These are phyloP conservation scores for Donacobius atricapilla DNA, from an alignment of 2,113 vertebrate genomes.

Conservation along the genomic window DNA sequence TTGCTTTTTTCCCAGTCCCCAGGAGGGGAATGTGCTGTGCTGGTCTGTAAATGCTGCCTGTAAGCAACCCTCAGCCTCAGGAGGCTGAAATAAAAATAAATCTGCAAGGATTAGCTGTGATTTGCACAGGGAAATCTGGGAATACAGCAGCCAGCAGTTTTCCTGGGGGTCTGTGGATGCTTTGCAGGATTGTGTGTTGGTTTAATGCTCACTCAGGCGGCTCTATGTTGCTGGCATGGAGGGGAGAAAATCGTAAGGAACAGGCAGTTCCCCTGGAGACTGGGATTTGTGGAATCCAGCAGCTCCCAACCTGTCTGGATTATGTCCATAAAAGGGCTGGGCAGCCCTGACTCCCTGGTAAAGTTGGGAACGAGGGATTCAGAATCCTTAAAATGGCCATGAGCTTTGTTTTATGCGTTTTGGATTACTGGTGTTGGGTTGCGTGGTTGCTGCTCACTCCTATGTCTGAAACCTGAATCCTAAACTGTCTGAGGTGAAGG, in stretches of 20 bases:
- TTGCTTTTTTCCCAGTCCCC: neutral
- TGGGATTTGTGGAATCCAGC: neutral
- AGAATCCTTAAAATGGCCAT: neutral
- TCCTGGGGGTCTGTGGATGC: neutral
- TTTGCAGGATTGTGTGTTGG: neutral
- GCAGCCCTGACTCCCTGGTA: neutral
- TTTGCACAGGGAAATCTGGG: neutral
- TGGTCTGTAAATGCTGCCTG: neutral
- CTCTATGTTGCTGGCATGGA: neutral
- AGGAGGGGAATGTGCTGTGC: neutral
- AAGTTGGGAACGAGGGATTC: neutral
- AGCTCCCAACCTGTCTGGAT: neutral
- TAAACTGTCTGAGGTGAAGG: neutral
- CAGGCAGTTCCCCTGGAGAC: neutral
- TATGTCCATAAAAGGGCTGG: accelerated
- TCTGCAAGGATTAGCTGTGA: neutral
- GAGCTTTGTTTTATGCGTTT: neutral
- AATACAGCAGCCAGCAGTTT: neutral
- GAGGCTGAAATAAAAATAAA: neutral
- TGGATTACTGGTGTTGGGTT: neutral
- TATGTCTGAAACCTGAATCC: neutral
- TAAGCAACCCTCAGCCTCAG: neutral
- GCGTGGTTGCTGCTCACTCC: accelerated
- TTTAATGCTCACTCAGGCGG: neutral
- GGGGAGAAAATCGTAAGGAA: neutral